Base-by-base conservation (phyloP, 1,140 invertebrate genomes). In the Oscheius sp. region DNA sequence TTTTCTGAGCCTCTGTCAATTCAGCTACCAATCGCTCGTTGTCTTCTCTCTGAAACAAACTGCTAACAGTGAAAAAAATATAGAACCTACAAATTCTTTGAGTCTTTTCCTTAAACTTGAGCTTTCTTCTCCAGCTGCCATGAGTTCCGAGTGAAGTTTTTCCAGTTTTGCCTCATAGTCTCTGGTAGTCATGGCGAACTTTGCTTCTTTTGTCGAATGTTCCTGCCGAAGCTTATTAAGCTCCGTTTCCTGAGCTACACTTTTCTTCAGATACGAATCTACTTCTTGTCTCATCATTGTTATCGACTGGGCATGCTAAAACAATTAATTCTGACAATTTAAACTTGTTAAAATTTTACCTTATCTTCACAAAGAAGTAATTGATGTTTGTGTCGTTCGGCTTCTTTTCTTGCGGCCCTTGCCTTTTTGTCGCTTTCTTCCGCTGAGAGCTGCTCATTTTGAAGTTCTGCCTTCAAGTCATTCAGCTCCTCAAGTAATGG, bases 391-490 rank as follows among this genome's bases (percentile, higher is more conserved):
- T 20, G 7, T 55, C 28, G 15, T 23, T 55, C 49, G 23, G 15
- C 15, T 23, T 55, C 49, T 13, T 55, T 55, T 23, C 28, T 55
- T 23, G 49, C 49, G 7, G n/a, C 7, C 45, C 63, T 65, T 4
- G 20, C 34, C 23, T 38, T 38, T 18, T 65, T 34, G 36, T 65
- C 63, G 23, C 20, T 4, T 38, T 65, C 63, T 13, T 65, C 63
- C n/a, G 63, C 32, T 3, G 18, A 13, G 26, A n/a, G 18, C 34
- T 62, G 58, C 18, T 72, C 69, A 13, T n/a, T 34, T 46, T 28
- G 36, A 2, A 64, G 59, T n/a, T 61, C 69, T 42, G 20, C 59
- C 20, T 46, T 64, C n/a, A 72, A 38, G 13, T 72, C 69, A 13
- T 45, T 32, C 18, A 65, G 34, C 23, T 72, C 69, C 28, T 42